Conservation (phyloP, 2,888 invertebrate species). For the Caenorhabditis virilis region DNA sequence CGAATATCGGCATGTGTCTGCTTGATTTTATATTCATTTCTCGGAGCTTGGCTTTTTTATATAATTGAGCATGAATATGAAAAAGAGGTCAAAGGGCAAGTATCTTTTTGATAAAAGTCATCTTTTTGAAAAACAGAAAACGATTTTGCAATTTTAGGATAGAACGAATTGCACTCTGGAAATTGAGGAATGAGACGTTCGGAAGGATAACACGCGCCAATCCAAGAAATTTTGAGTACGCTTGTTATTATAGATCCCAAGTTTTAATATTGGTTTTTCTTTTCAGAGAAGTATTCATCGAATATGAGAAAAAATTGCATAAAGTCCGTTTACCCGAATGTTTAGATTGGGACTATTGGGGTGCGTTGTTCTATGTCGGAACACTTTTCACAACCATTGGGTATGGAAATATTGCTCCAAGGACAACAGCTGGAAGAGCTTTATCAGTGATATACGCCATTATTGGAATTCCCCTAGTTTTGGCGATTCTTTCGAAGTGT, state of each 20-base stretch:
- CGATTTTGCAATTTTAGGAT: constrained; percentile 49
- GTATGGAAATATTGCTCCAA: constrained; percentile 91
- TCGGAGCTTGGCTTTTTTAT: constrained; percentile 65
- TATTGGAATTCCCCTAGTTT: constrained; percentile 81
- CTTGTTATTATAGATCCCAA: too few species aligned
- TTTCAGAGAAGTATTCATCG: constrained; percentile 51
- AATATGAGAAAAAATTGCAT: constrained; percentile 52
- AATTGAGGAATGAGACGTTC: constrained; percentile 54
- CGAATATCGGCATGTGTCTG: constrained; percentile 63
- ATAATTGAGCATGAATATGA: constrained; percentile 65
- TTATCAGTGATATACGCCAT: constrained; percentile 90
- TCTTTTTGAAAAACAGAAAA: constrained; percentile 3
- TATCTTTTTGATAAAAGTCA: constrained; percentile 6
- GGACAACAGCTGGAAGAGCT: constrained; percentile 82
- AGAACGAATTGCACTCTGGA: constrained; percentile 49
- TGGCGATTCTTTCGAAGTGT: constrained; percentile 85
- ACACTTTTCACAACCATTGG: constrained; percentile 72
- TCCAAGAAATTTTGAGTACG: constrained; percentile 16
- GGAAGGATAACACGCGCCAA: constrained; percentile 10
- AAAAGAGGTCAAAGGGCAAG: constrained; percentile 48
- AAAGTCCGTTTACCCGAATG: constrained; percentile 59
- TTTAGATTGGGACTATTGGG: constrained; percentile 69
- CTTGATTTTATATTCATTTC: constrained; percentile 62
- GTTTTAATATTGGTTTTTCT: too few species aligned
- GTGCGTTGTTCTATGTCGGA: constrained; percentile 71